Conservation (phyloP, 2,888 invertebrate species). For the Andrena bucephala region DNA sequence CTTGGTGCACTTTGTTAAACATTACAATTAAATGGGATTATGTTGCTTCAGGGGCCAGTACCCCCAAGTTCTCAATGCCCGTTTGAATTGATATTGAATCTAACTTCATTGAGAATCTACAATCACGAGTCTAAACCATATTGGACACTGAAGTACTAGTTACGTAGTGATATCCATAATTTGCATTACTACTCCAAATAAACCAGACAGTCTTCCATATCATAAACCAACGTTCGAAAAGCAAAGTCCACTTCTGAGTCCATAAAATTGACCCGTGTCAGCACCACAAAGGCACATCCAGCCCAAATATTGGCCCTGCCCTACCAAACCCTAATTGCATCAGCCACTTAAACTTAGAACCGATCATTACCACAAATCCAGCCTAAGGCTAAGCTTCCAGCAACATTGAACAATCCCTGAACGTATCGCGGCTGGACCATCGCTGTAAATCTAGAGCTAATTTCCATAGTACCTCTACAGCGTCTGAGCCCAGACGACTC, state of each 20-base stretch:
- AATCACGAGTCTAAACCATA: no score
- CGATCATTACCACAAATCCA: background rate
- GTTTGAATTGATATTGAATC: no score
- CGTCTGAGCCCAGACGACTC: conserved; percentile 10
- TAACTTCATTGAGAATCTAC: no score
- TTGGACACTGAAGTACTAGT: no score
- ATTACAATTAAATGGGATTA: background rate
- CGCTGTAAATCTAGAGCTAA: conserved; percentile 20
- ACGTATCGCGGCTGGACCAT: conserved; percentile 31
- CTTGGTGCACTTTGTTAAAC: background rate
- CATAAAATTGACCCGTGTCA: background rate
- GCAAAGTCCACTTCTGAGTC: background rate
- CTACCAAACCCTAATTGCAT: background rate
- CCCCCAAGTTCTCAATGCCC: no score
- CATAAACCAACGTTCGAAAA: background rate
- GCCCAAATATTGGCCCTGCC: background rate
- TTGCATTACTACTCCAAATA: background rate
- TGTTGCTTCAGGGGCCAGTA: background rate
- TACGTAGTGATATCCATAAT: background rate
- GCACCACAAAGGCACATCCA: background rate
- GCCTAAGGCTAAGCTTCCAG: background rate
- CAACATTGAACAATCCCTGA: conserved; percentile 8
- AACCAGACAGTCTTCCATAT: background rate
- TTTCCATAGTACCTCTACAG: conserved; percentile 13
- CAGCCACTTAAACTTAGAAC: background rate